These are phyloP conservation scores for Yponomeuta evonymella DNA, from an alignment of 2,888 invertebrate species.

Conservation along the genomic window DNA sequence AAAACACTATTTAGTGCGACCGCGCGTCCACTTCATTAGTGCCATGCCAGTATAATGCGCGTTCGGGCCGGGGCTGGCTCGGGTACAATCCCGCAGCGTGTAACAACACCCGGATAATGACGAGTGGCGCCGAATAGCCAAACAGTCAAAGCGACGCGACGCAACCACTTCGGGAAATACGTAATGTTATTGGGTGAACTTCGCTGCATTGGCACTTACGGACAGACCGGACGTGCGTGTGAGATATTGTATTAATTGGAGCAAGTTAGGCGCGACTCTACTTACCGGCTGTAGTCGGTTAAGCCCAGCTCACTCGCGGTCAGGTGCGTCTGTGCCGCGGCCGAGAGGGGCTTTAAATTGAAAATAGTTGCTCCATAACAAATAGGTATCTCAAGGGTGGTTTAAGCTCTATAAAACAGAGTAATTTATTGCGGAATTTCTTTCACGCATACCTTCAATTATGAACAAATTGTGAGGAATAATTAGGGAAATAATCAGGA, in stretches of 20 bases:
- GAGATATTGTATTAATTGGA: not conserved
- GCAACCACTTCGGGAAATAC: too few relatives aligned
- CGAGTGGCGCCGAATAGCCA: not conserved
- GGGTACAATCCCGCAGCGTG: not conserved
- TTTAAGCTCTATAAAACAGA: not conserved
- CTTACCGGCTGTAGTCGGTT: not conserved
- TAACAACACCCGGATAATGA: not conserved
- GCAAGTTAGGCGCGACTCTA: not conserved
- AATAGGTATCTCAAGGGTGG: not conserved
- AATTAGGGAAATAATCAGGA: not conserved
- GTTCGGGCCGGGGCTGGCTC: not conserved
- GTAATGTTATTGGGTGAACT: not conserved
- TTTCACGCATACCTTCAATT: not conserved
- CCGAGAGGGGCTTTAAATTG: not conserved
- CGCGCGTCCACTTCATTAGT: conserved; percentile 10
- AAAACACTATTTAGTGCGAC: conserved; percentile 9
- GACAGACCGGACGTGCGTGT: not conserved
- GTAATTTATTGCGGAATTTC: not conserved
- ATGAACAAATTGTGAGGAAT: not conserved
- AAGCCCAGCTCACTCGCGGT: not conserved
- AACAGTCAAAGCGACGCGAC: not conserved
- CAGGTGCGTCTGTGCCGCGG: not conserved
- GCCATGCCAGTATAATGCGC: not conserved
- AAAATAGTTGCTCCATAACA: not conserved
- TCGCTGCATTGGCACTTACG: not conserved